Base-by-base conservation (phyloP, 2,888 invertebrate species). In the Thymelicus sylvestris region DNA sequence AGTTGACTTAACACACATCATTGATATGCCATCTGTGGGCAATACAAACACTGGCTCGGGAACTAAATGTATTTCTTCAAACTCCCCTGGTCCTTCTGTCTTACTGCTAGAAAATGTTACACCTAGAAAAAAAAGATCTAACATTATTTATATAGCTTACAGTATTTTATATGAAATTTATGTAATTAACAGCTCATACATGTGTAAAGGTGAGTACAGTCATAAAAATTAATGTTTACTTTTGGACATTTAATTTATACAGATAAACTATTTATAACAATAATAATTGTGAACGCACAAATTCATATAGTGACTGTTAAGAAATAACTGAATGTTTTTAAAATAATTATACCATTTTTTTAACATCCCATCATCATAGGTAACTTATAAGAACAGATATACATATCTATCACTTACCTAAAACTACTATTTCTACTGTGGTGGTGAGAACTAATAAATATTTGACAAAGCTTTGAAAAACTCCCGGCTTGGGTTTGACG, bases 11-110 rank as follows among this genome's bases (percentile, higher is more conserved):
- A 99, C 97, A 71, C 96, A 96, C 80, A 96, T 96, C 83, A 98
- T 97, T 66, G 97, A 96, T 31, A 97, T 95, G 77, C 97, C 98
- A 90, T 98, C 99, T 15, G 98, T 98, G 1, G 98, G 97, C 57
- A 99, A 92, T 4, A 97, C 96, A 93, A 98, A 99, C 67, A 99
- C 96, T n/a, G 99, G 98, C 83, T 98, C 98, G 10, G 98, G 97
- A 74, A 99, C 96, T 65, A 99, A 92, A 83, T 98, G 98, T 94
- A 99, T 97, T 89, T 98, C 97, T 81, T 96, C 95, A 50, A 92
- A 86, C 64, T 94, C 95, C 70, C 90, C 84, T 7, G 89, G 84
- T n/a, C 91, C 91, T 81, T 90, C 89, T 77, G 86, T 91, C 80
- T 92, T 89, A 77, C 86, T 71, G n/a, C 71, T 71, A 63, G 94